phyloP scores from a whole-genome alignment of 1,140 invertebrate species.

The Muscidifurax raptorellus region DNA sequence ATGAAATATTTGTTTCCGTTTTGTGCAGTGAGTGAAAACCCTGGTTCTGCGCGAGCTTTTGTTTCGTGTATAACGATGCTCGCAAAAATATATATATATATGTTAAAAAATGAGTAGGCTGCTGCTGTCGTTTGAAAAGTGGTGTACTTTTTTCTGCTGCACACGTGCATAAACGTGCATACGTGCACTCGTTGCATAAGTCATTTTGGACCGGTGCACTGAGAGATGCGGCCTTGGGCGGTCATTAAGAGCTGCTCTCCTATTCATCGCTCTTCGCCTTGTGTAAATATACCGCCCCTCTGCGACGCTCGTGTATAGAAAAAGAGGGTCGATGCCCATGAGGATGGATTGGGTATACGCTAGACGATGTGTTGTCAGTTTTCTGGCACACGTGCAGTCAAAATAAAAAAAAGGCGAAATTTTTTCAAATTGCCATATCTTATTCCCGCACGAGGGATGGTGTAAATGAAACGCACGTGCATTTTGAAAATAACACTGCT shows the following conservation, averaged over 20 bases:
- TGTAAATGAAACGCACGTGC: no score
- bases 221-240: neutral
- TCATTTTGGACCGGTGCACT: neutral
- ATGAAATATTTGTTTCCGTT: no score
- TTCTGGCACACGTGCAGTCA: neutral
- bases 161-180: no score
- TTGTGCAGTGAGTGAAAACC: no score
- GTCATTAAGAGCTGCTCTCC: constrained; percentile 32
- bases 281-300: neutral
- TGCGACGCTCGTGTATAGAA: neutral
- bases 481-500: no score
- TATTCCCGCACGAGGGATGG: neutral
- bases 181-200: neutral
- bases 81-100: no score
- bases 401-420: neutral
- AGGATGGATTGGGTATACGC: no score
- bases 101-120: neutral
- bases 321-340: constrained; percentile 1
- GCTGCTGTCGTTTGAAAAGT: no score
- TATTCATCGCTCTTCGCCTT: constrained; percentile 17
- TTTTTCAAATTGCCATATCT: neutral
- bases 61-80: neutral
- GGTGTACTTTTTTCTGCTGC: neutral
- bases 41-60: no score
- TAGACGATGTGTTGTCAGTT: no score